Conservation (phyloP, 2,888 invertebrate species). For the Erannis defoliaria region DNA sequence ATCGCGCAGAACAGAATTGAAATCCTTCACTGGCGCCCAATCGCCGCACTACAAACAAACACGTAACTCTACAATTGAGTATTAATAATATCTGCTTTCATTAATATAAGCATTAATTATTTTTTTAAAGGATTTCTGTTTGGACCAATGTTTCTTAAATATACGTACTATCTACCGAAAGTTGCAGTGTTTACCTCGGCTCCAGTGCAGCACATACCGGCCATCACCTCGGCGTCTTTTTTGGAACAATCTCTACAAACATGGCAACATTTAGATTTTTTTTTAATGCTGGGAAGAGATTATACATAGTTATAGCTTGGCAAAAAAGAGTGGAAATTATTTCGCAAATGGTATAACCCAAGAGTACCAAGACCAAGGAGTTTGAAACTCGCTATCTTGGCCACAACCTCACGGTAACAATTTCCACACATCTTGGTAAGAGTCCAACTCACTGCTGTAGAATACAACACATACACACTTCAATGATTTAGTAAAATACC, state of each 20-base stretch:
- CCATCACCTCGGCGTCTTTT: slow-evolving; percentile 72
- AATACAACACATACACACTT: no score
- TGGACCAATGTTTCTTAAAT: slow-evolving; percentile 62
- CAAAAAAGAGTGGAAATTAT: no score
- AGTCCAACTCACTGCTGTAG: no score
- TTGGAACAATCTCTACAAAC: slow-evolving; percentile 63
- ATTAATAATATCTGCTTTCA: not conserved
- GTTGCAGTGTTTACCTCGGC: slow-evolving; percentile 60
- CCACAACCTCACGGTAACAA: no score
- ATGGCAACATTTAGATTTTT: slow-evolving; percentile 33
- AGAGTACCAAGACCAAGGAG: no score
- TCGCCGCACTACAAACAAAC: slow-evolving; percentile 64
- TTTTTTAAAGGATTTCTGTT: slow-evolving; percentile 48
- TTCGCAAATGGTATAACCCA: no score
- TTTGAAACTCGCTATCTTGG: no score
- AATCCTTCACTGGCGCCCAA: slow-evolving; percentile 71
- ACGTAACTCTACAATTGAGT: slow-evolving; percentile 7
- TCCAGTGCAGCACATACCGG: slow-evolving; percentile 63
- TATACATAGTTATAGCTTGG: no score
- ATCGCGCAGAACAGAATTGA: slow-evolving; percentile 51
- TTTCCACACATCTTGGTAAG: no score
- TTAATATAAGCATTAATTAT: not conserved
- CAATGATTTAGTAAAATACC: no score
- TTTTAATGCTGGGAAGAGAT: no score
- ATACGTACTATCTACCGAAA: not conserved